Evolutionary conservation across 2,797 vertebrate genomes (phyloP).

Genomic region (Gymnocypris eckloni): DNA sequence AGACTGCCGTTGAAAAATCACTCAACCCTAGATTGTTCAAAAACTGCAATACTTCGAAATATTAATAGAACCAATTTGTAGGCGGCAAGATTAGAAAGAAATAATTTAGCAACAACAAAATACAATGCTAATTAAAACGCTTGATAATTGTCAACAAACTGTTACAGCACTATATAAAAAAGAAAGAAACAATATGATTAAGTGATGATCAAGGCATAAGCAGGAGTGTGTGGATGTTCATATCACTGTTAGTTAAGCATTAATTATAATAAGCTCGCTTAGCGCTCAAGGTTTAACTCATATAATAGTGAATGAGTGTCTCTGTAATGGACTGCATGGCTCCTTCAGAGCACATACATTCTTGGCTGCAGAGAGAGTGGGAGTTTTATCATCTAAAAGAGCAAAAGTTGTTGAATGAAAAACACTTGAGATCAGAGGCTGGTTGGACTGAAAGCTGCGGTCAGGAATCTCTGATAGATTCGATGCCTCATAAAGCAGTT

Average conservation of each 20-base stretch:
- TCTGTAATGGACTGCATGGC: conserved; percentile 16
- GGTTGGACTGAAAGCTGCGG: conserved; percentile 22
- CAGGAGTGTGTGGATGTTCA: neutral
- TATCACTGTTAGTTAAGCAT: conserved; percentile 4
- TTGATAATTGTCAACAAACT: conserved; percentile 2
- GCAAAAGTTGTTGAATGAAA: conserved; percentile 46
- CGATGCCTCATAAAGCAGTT: conserved; percentile 25
- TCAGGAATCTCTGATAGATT: conserved; percentile 25
- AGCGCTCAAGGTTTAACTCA: conserved; percentile 33
- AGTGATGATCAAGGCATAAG: neutral
- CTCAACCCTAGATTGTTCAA: neutral
- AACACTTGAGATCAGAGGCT: conserved; percentile 42
- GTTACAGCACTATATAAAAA: neutral
- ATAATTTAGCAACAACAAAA: neutral
- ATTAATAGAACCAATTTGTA: conserved; percentile 9
- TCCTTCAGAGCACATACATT: neutral
- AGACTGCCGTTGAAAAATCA: neutral
- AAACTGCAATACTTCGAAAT: neutral
- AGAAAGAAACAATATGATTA: neutral
- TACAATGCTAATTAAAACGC: neutral
- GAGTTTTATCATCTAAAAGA: conserved; percentile 43
- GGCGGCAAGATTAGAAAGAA: neutral
- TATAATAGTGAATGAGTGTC: neutral
- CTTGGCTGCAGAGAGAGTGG: neutral
- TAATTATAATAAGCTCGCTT: conserved; percentile 9